Base-by-base conservation (phyloP, 2,888 invertebrate genomes). In the Bugulina stolonifera region DNA sequence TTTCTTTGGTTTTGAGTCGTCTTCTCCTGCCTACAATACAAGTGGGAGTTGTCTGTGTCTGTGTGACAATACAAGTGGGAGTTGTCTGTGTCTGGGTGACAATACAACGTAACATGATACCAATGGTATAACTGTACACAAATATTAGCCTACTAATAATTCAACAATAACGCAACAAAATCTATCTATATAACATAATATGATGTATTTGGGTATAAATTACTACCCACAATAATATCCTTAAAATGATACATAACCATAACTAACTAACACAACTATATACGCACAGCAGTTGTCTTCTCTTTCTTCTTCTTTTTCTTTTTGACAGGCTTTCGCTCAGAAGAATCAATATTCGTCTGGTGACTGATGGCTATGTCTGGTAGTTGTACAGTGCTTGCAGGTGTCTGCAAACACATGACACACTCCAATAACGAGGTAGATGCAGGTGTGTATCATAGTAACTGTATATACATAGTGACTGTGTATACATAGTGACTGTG, bases 311-410 rank as follows among this genome's bases (percentile, higher is more conserved):
- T 64, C 27, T 25, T 64, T 34, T 64, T 64, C 18, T 32, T 25
- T 14, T 22, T 27, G 10, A 27, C 27, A 32, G 64, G 10, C 18
- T 14, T 64, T 5, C 32, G 22, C 32, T 64, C 64, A 2, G 22
- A 22, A 3, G 64, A 64, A 5, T 3, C 10, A 14, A 14, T 32
- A 32, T 3, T 14, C 3, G 64, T n/a, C 32, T 64, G 64, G n/a
- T 64, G 64, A 27, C 64, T 64, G 34, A 27, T 64, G n/a, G 64
- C 64, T 27, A 64, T 64, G 27, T 64, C 64, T 32, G 64, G 64
- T n/a, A 64, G 64, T 32, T 64, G 64, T 14, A 64, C 32, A n/a
- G 64, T n/a, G n/a, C n/a, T n/a, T n/a, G n/a, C n/a, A n/a, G n/a
- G n/a, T n/a, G n/a, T n/a, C n/a, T n/a, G n/a, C n/a, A n/a, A n/a